phyloP scores from a whole-genome alignment of 1,140 invertebrate genomes.

The Drosophila repleta region DNA sequence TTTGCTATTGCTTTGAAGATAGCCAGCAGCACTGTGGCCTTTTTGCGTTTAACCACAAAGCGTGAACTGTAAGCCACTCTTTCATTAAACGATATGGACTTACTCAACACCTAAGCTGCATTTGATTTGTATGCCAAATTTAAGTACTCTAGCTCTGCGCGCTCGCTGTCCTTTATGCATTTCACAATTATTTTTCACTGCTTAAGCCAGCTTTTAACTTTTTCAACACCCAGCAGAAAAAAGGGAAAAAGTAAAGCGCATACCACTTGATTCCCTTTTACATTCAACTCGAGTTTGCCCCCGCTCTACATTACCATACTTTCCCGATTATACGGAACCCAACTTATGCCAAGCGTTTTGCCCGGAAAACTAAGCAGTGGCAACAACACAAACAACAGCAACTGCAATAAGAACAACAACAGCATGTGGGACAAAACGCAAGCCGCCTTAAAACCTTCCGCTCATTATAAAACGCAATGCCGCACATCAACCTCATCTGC shows the following conservation, averaged over 20 bases:
- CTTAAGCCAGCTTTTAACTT: conserved; percentile 17
- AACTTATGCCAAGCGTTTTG: conserved; percentile 38
- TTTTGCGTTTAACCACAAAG: too few species aligned
- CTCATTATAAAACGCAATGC: conserved; percentile 68
- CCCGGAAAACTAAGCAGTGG: conserved; percentile 27
- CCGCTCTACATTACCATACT: conserved; percentile 42
- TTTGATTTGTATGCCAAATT: not conserved
- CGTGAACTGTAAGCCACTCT: too few species aligned
- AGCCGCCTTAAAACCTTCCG: conserved; percentile 63
- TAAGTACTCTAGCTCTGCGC: not conserved
- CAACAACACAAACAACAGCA: conserved; percentile 13
- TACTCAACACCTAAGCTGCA: not conserved
- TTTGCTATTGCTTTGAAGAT: too few species aligned
- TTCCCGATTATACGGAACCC: conserved; percentile 25
- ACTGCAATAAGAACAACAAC: not conserved
- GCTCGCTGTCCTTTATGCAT: not conserved
- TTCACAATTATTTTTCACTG: conserved; percentile 17
- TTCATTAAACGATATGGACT: not conserved
- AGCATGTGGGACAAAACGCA: conserved; percentile 23
- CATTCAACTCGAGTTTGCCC: not conserved
- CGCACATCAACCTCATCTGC: conserved; percentile 63
- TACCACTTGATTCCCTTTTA: not conserved
- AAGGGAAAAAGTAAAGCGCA: not conserved
- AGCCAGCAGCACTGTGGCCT: too few species aligned
- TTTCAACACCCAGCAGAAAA: conserved; percentile 5